Conservation (phyloP, 2,113 vertebrate genomes). For the Tenrec ecaudatus region DNA sequence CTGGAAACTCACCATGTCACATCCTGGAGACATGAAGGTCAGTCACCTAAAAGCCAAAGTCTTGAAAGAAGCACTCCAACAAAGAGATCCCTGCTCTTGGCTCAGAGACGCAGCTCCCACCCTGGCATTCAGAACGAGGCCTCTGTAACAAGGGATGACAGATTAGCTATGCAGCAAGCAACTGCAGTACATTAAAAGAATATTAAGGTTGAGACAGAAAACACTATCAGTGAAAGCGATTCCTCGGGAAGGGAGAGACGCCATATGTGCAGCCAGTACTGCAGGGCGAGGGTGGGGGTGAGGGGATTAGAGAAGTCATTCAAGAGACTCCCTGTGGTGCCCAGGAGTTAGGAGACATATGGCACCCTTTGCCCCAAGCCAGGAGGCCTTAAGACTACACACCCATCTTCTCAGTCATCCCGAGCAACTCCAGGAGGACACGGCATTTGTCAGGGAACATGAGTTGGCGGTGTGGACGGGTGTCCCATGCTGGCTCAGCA, state of each 20-base stretch:
- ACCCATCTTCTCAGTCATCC: slow-evolving; percentile 54
- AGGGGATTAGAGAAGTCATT: slow-evolving; percentile 82
- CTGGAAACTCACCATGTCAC: not conserved
- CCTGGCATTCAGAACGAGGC: slow-evolving; percentile 81
- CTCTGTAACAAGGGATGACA: slow-evolving; percentile 86
- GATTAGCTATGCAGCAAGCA: slow-evolving; percentile 85
- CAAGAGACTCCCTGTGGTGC: slow-evolving; percentile 84
- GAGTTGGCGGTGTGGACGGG: not conserved
- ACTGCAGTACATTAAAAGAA: slow-evolving; percentile 87
- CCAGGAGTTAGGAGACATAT: slow-evolving; percentile 85
- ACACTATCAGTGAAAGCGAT: slow-evolving; percentile 82
- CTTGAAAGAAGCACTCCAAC: not conserved
- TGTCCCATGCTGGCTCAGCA: not conserved
- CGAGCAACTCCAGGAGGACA: slow-evolving; percentile 14
- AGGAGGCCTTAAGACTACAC: slow-evolving; percentile 74
- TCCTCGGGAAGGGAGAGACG: slow-evolving; percentile 76
- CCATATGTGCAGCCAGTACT: slow-evolving; percentile 84
- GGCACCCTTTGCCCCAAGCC: slow-evolving; percentile 75
- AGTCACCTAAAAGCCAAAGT: slow-evolving; percentile 53
- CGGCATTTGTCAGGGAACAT: slow-evolving; percentile 20
- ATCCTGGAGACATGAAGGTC: not conserved
- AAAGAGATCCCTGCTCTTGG: slow-evolving; percentile 41
- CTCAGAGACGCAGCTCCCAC: slow-evolving; percentile 53
- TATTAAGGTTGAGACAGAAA: slow-evolving; percentile 87
- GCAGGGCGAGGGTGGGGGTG: slow-evolving; percentile 47